Evolutionary conservation across 2,888 invertebrate genomes (phyloP).

Genomic region (Leptinotarsa juncta): DNA sequence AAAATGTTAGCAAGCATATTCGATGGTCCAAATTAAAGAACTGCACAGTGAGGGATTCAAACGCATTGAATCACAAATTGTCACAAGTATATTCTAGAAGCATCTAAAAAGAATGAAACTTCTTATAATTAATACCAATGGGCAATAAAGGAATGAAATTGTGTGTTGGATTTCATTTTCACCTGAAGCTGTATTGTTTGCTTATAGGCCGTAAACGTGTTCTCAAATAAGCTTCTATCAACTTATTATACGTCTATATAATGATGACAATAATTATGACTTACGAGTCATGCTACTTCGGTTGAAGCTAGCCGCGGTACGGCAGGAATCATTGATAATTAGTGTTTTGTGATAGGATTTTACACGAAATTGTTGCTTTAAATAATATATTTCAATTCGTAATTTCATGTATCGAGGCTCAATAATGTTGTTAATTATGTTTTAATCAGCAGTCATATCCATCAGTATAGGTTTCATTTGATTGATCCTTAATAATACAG

Average conservation of each 20-base stretch:
- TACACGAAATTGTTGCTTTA: slow-evolving; percentile 4
- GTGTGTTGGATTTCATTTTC: neutral
- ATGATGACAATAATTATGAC: slow-evolving; percentile 21
- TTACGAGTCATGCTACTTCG: neutral
- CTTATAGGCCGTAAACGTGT: neutral
- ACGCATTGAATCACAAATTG: too few relatives aligned
- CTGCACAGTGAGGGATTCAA: too few relatives aligned
- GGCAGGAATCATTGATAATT: slow-evolving; percentile 1
- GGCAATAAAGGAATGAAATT: neutral
- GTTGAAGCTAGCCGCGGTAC: slow-evolving; percentile 3
- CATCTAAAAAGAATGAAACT: neutral
- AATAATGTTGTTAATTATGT: slow-evolving; percentile 15
- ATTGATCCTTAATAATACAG: neutral
- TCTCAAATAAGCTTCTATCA: slow-evolving; percentile 3
- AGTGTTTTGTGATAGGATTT: neutral
- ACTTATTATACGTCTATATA: neutral
- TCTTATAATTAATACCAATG: neutral
- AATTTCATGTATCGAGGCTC: neutral
- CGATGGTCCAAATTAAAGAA: too few relatives aligned
- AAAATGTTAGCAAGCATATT: too few relatives aligned
- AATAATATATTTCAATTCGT: slow-evolving; percentile 10
- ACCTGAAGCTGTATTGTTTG: slow-evolving; percentile 4
- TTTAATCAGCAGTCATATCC: slow-evolving; percentile 5
- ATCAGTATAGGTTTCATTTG: neutral
- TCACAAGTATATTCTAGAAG: too few relatives aligned